These are phyloP conservation scores for Phaethon lepturus DNA, from an alignment of 2,113 vertebrate genomes.

Conservation along the genomic window DNA sequence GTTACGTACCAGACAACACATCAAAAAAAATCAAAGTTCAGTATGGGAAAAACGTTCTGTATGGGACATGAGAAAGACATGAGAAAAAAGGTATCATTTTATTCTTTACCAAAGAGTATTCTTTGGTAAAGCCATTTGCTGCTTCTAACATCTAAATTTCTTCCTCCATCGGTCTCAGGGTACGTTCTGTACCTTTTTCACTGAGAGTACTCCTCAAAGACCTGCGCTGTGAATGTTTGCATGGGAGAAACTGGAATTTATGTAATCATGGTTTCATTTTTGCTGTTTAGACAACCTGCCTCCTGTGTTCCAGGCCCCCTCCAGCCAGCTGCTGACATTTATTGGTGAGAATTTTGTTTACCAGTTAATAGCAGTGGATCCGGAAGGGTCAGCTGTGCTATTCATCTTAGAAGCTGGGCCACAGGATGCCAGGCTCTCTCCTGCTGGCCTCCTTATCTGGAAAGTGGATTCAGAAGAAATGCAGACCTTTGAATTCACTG, in stretches of 20 bases:
- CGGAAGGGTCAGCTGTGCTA: constrained; percentile 82
- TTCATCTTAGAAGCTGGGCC: constrained; percentile 81
- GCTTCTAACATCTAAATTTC: background rate
- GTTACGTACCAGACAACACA: too few species aligned
- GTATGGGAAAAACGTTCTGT: background rate
- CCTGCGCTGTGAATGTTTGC: background rate
- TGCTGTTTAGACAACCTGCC: constrained; percentile 77
- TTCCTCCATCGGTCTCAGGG: background rate
- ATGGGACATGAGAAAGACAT: background rate
- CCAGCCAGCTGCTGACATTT: constrained; percentile 76
- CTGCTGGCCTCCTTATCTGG: constrained; percentile 85
- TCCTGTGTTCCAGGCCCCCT: constrained; percentile 78
- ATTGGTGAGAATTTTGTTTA: constrained; percentile 85
- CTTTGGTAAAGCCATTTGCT: background rate
- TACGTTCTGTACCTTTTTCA: background rate
- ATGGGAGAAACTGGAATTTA: background rate
- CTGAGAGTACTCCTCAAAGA: background rate
- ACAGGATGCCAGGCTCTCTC: constrained; percentile 69
- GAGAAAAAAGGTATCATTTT: background rate
- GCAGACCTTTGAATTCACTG: constrained; percentile 72
- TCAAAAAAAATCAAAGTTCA: background rate
- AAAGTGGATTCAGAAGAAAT: constrained; percentile 66
- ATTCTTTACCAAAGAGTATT: background rate
- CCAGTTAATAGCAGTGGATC: constrained; percentile 80
- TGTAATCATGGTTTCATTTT: constrained; percentile 47